Evolutionary conservation across 2,113 vertebrate species (phyloP), one percentile per base, ranked within the genome.

Genomic region (Proteles cristata): DNA sequence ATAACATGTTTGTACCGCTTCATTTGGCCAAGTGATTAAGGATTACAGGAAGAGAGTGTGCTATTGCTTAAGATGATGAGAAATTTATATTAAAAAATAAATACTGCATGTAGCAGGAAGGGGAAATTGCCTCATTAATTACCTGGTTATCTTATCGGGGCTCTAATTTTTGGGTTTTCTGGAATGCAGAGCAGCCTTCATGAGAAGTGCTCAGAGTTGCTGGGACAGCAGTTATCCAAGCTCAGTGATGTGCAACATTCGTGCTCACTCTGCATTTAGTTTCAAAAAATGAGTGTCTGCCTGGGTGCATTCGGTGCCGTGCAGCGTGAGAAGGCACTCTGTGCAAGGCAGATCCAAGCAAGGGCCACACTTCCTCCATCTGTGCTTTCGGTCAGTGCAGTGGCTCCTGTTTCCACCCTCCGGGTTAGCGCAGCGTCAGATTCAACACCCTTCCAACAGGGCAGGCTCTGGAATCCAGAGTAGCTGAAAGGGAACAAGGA

Each of bases 111-210:
- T 35, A 95, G 48, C 79, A 90, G 90, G 90, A 88, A 97, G 85
- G 92, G 94, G 92, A 96, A 97, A 88, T 90, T 50, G 92, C 83
- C 74, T 89, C 73, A 43, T 96, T 92, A 93, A 95, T 95, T 87
- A 96, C 94, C 92, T 93, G 86, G 83, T 91, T 95, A 90, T 96
- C 97, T 97, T 92, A 92, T 92, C 90, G 58, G 79, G 65, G 19
- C 87, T 92, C 58, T 87, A 55, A 71, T n/a, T 92, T 91, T 93
- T 53, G 6, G 83, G 94, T 25, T 95, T 93, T 96, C 82, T 93
- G 97, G 87, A 93, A 89, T 79, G 96, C 53, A 48, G 39, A 48
- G 94, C 79, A 23, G 85, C 26, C 73, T 73, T 81, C 45, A 8
- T 2, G 35, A 50, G 17, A 25, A 16, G 28, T 2, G 35, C 53